A percentile compares a stretch with the other conserved stretches of the same genome.
These are phyloP conservation scores for Agraylea sexmaculata DNA, from an alignment of 1,140 invertebrate species.

Conservation along the genomic window DNA sequence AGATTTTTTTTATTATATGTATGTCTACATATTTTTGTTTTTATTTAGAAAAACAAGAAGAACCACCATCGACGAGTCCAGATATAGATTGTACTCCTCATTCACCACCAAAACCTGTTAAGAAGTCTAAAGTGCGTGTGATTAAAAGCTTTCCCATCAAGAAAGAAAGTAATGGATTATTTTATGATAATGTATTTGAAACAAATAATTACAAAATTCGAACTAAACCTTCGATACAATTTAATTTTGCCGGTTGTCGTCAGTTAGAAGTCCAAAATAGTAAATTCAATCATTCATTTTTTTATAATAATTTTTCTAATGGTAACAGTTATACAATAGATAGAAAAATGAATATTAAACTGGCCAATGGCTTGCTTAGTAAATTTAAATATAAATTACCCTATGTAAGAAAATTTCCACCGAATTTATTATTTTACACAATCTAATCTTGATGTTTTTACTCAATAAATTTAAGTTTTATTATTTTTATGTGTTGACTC, in stretches of 20 bases:
- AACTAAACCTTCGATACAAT: constrained; percentile 9
- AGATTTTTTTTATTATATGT: background rate
- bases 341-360: constrained; percentile 13
- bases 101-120: constrained; percentile 12
- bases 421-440: constrained; percentile 13
- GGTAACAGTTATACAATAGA: constrained; percentile 17
- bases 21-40: background rate
- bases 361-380: constrained; percentile 16
- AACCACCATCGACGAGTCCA: constrained; percentile 6
- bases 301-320: constrained; percentile 14
- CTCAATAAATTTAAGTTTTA: no score
- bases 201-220: background rate
- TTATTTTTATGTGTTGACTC: background rate
- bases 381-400: constrained; percentile 21
- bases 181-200: constrained; percentile 13
- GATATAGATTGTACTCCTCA: constrained; percentile 11
- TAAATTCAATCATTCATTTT: constrained; percentile 6
- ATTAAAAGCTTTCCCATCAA: constrained; percentile 13
- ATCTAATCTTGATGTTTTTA: background rate
- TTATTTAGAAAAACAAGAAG: constrained; percentile 16
- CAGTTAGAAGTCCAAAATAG: constrained; percentile 9
- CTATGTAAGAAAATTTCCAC: constrained; percentile 5
- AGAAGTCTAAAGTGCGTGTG: constrained; percentile 14
- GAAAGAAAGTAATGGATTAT: constrained; percentile 10
- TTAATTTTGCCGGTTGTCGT: constrained; percentile 13